Evolutionary conservation across 2,113 vertebrate species (phyloP), one percentile per base, ranked within the genome.

Genomic region (Etia nguti): DNA sequence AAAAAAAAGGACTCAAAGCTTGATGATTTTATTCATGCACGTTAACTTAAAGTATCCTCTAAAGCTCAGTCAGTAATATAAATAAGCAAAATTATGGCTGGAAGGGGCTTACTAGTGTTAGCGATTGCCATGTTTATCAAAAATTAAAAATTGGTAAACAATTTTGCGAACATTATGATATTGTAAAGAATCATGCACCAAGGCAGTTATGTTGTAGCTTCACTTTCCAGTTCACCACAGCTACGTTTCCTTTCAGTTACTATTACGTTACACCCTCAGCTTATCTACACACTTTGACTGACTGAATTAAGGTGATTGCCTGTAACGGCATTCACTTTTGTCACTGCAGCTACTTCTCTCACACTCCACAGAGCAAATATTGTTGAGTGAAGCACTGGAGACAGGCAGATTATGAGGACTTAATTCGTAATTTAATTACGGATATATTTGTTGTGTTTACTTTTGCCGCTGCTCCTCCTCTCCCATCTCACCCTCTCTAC

Each of bases 71-170:
- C 65, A 70, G 13, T 70, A 43, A 70, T 16, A 24, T 24, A n/a
- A 43, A 43, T 43, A 43, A 70, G 43, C 65, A 26, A 70, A 43
- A 24, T 43, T 43, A 24, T 43, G 12, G n/a, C 12, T 65, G 6
- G 15, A 15, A 15, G 57, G 2, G 9, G 1, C 29, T 18, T 20
- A 43, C 12, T 70, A 70, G 36, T 43, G 38, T 70, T 43, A 16
- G 13, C 0, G 5, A 24, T 70, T 0, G 1, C 65, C 65, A 16
- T 10, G n/a, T 43, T 26, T 24, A 43, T 43, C 2, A 43, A 70
- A 22, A 70, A 43, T 26, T 16, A 26, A 26, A 26, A 43, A 43
- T 16, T 43, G 38, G n/a, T 43, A 24, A 24, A 70, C n/a, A 24
- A 2, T 9, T 68, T 9, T 70, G 65, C 1, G 3, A 22, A 43